These are phyloP conservation scores for Myotis daubentonii DNA, from an alignment of 2,797 vertebrate species.

Conservation along the genomic window DNA sequence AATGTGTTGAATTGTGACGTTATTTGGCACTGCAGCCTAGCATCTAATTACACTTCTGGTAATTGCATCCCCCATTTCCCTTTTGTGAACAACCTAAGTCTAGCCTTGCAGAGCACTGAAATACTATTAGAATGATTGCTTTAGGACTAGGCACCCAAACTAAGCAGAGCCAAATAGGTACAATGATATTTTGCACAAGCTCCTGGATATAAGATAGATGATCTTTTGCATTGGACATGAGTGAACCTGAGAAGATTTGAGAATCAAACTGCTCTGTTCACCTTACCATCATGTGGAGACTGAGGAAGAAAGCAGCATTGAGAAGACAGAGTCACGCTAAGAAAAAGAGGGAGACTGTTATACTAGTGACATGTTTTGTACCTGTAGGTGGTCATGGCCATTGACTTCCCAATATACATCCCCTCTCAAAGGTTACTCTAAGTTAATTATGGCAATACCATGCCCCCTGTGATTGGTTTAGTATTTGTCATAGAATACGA, in stretches of 20 bases:
- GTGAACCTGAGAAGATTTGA: conserved; percentile 10
- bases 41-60: not conserved
- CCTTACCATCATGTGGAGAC: not conserved
- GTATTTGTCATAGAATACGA: not conserved
- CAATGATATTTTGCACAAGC: not conserved
- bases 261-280: not conserved
- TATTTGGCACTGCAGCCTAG: not conserved
- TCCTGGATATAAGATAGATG: not conserved
- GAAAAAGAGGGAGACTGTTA: not conserved
- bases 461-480: not conserved
- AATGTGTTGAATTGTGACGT: conserved; percentile 1
- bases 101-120: not conserved
- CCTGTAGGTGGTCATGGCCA: not conserved
- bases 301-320: not conserved
- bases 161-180: not conserved
- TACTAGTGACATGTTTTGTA: not conserved
- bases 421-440: not conserved
- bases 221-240: not conserved
- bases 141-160: not conserved
- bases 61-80: not conserved
- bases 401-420: not conserved
- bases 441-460: not conserved
- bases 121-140: not conserved
- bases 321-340: not conserved
- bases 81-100: not conserved